Base-by-base conservation (phyloP, 2,113 vertebrate species). In the Telmatochromis bifrenatus region DNA sequence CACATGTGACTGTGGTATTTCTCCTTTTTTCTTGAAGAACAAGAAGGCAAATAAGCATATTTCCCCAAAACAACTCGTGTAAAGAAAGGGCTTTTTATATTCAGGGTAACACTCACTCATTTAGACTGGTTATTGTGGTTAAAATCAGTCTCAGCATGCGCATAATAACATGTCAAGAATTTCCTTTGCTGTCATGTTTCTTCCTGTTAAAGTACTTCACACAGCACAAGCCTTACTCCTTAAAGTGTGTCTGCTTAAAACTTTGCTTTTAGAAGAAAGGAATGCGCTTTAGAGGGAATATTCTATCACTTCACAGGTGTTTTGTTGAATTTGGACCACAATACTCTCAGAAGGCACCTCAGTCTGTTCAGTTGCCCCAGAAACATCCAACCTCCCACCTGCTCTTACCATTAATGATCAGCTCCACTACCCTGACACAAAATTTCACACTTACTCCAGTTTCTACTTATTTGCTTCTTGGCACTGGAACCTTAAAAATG, bases 301-400 rank as follows among this genome's bases (percentile, higher is more conserved):
- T 42, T 49, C 33, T 37, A 33, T 51, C 65, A 39, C n/a, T 26
- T 88, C 45, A 23, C 37, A 58, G 55, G 28, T 82, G 62, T 83
- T 87, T 77, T 26, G 28, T 73, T 68, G 81, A 83, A 88, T 89
- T 79, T 85, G 86, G 85, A 88, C 82, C 79, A 87, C 19, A 70
- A 87, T 11, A 28, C 33, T 35, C 87, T 85, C 83, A 73, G 85
- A 87, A 90, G 88, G 68, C 82, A n/a, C 53, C 62, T 82, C 28
- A 33, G 28, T 70, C 37, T 31, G 37, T 83, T 82, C 51, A 11
- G 62, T 51, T 91, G 86, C 31, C 84, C 91, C 89, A 90, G 65
- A 91, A 90, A 92, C 87, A 87, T 90, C 84, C 79, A 83, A 49
- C 51, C 79, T 81, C 86, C 75, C 88, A 92, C 87, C 88, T 92